A percentile compares a stretch with the other conserved stretches of the same genome.
These are phyloP conservation scores for Pseudochaenichthys georgianus DNA, from an alignment of 2,797 vertebrate genomes.

Conservation along the genomic window DNA sequence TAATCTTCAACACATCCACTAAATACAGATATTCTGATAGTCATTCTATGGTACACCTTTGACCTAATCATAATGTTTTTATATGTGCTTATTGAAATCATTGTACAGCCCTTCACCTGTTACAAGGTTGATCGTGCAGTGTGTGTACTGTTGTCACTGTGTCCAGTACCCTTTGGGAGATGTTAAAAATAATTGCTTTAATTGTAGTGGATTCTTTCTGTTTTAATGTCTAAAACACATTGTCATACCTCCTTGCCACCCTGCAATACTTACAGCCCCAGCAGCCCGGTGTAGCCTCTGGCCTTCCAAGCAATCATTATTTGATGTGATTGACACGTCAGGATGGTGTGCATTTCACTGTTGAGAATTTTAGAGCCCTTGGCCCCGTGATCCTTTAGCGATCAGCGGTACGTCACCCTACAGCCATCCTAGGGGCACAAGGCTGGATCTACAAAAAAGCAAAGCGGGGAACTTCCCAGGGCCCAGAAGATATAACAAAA, in stretches of 20 bases:
- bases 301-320: conserved; percentile 59
- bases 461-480: neutral
- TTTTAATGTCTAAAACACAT: conserved; percentile 14
- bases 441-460: conserved; percentile 3
- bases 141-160: conserved; percentile 10
- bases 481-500: too few species aligned
- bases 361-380: conserved; percentile 76
- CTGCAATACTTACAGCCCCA: conserved; percentile 15
- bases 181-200: conserved; percentile 8
- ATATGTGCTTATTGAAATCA: conserved; percentile 10
- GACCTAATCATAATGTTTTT: conserved; percentile 32
- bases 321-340: conserved; percentile 77
- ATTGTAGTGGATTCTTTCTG: conserved; percentile 17
- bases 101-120: neutral
- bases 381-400: conserved; percentile 79
- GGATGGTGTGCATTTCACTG: conserved; percentile 85
- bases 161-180: conserved; percentile 2
- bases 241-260: conserved; percentile 6
- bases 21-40: neutral
- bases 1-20: neutral
- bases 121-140: conserved; percentile 2
- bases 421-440: conserved; percentile 70
- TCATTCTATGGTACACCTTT: conserved; percentile 9
- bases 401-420: conserved; percentile 80
- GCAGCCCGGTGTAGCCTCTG: conserved; percentile 39